A percentile compares a stretch with the other conserved stretches of the same genome.
phyloP scores from a whole-genome alignment of 2,888 invertebrate genomes.

The Lomographa bimaculata region DNA sequence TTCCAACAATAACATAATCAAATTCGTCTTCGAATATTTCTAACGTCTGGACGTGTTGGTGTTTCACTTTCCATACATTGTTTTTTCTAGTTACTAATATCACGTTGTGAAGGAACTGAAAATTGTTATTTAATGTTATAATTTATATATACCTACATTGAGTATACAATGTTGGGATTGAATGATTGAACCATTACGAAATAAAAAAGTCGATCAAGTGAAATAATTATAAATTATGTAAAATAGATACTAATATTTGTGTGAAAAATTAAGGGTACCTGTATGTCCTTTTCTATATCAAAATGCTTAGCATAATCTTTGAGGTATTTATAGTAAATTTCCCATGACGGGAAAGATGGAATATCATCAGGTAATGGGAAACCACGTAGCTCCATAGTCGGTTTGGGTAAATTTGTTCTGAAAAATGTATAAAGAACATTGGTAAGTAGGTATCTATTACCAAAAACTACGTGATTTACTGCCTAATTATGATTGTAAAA shows the following conservation, averaged over 20 bases:
- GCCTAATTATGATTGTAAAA: no score
- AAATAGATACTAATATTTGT: no score
- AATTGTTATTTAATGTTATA: slow-evolving; percentile 21
- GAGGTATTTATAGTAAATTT: slow-evolving; percentile 60
- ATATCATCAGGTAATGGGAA: slow-evolving; percentile 60
- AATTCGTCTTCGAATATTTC: slow-evolving; percentile 73
- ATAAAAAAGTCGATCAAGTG: no score
- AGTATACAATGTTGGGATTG: no score
- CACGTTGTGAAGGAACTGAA: slow-evolving; percentile 67
- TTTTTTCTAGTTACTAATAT: slow-evolving; percentile 49
- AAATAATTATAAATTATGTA: no score
- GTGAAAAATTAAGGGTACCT: no score
- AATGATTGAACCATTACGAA: no score
- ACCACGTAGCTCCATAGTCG: slow-evolving; percentile 67
- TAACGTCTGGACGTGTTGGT: slow-evolving; percentile 52
- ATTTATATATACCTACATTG: no score
- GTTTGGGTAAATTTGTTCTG: slow-evolving; percentile 75
- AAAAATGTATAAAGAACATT: slow-evolving; percentile 28
- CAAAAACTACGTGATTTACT: no score
- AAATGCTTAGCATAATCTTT: slow-evolving; percentile 60
- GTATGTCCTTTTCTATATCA: slow-evolving; percentile 58
- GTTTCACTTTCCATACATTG: slow-evolving; percentile 62
- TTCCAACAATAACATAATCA: slow-evolving; percentile 87
- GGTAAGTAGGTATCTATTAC: no score
- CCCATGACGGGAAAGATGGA: slow-evolving; percentile 63